A percentile compares a stretch with the other conserved stretches of the same genome.
These are phyloP conservation scores for Unio delphinus DNA, from an alignment of 2,888 invertebrate genomes.

Conservation along the genomic window DNA sequence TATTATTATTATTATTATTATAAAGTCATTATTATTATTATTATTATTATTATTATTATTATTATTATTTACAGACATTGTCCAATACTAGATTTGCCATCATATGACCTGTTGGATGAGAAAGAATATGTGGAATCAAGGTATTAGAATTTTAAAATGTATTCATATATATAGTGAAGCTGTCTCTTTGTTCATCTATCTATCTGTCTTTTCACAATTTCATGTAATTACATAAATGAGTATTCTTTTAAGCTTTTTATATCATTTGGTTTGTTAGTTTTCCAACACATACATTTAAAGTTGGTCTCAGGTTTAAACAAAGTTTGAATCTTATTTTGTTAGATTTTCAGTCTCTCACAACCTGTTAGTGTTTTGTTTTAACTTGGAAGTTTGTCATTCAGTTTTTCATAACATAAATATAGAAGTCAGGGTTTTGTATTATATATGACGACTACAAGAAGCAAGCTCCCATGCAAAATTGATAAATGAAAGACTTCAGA, in stretches of 20 bases:
- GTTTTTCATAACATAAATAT: no score
- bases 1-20: not conserved
- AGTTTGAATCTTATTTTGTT: no score
- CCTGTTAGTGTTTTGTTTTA: no score
- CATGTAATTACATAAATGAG: not conserved
- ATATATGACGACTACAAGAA: no score
- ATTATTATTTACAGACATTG: constrained; percentile 50
- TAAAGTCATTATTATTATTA: not conserved
- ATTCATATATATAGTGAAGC: not conserved
- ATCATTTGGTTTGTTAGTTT: no score
- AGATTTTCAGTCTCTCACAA: no score
- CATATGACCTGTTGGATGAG: constrained; percentile 67
- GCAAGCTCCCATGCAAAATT: no score
- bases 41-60: not conserved
- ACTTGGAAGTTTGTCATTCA: no score
- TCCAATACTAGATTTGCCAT: constrained; percentile 62
- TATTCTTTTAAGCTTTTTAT: not conserved
- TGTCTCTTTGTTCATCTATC: not conserved
- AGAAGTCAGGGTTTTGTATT: no score
- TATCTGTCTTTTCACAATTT: not conserved
- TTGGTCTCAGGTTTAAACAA: no score
- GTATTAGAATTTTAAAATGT: constrained; percentile 23
- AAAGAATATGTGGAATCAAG: constrained; percentile 59
- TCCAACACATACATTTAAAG: no score
- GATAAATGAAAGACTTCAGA: no score